Percentiles rank a stretch among this genome's conserved stretches.
Conservation (phyloP, 2,888 invertebrate species). For the Smittia sp. region DNA sequence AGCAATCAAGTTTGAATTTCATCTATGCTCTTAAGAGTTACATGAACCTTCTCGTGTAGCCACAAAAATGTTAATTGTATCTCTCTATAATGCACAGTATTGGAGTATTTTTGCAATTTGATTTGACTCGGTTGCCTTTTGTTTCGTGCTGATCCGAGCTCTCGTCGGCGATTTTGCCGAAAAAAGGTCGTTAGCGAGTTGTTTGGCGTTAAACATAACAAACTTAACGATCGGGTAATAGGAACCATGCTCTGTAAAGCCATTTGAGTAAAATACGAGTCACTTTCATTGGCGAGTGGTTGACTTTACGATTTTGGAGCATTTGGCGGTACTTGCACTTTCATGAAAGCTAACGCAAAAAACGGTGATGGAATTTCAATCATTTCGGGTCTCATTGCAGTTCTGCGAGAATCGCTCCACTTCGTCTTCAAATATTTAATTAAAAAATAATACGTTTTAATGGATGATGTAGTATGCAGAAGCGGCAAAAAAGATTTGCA, state of each 20-base stretch:
- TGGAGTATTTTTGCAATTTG: not conserved
- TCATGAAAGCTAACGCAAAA: not conserved
- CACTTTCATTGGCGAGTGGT: not conserved
- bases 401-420: not conserved
- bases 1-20: not conserved
- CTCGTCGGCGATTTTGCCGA: not conserved
- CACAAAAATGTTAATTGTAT: slow-evolving; percentile 11
- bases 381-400: not conserved
- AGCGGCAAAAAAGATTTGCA: slow-evolving; percentile 7
- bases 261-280: not conserved
- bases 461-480: not conserved
- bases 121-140: slow-evolving; percentile 10
- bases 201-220: not conserved
- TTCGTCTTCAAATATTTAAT: slow-evolving; percentile 1
- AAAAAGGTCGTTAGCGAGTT: not conserved
- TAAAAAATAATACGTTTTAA: not conserved
- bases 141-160: not conserved
- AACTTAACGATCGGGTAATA: not conserved
- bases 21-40: not conserved
- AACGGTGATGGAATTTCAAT: not conserved
- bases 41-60: not conserved
- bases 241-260: slow-evolving; percentile 3
- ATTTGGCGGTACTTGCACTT: not conserved
- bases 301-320: not conserved
- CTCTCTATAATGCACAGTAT: not conserved